Conservation (phyloP, 2,797 vertebrate species). For the Typhlichthys eigenmanni region DNA sequence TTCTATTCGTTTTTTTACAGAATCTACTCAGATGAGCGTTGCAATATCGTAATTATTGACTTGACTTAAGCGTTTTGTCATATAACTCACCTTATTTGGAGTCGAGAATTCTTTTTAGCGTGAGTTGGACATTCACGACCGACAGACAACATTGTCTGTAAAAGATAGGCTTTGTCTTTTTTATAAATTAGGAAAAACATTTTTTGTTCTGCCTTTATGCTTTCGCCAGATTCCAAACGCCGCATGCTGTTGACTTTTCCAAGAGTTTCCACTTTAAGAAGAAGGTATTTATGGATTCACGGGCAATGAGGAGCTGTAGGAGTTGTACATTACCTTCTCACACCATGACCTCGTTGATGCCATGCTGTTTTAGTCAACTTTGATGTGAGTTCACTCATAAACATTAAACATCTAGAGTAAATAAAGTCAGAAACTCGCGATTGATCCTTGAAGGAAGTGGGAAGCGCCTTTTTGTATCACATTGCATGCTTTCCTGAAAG, state of each 20-base stretch:
- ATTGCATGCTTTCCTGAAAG: constrained; percentile 37
- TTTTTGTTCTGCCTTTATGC: too few relatives aligned
- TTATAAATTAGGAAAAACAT: too few relatives aligned
- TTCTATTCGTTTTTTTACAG: constrained; percentile 27
- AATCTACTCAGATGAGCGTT: background rate
- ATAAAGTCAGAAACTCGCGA: background rate
- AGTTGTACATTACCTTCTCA: constrained; percentile 44
- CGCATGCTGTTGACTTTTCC: constrained; percentile 40
- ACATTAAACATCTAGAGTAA: background rate
- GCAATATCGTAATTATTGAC: constrained; percentile 28
- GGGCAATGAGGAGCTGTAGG: constrained; percentile 52
- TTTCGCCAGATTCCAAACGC: background rate
- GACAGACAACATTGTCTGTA: too few relatives aligned
- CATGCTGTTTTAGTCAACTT: constrained; percentile 48
- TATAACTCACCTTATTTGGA: background rate
- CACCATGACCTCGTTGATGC: constrained; percentile 60
- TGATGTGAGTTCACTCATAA: constrained; percentile 45
- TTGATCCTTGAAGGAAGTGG: constrained; percentile 54
- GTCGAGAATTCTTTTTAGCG: constrained; percentile 8
- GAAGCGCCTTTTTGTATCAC: constrained; percentile 45
- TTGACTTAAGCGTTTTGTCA: background rate
- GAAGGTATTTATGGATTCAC: constrained; percentile 68
- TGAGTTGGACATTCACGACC: background rate
- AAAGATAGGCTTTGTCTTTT: too few relatives aligned
- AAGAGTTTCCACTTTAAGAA: constrained; percentile 33